A percentile compares a stretch with the other conserved stretches of the same genome.
Conservation (phyloP, 2,888 invertebrate species). For the Junonia oenone region DNA sequence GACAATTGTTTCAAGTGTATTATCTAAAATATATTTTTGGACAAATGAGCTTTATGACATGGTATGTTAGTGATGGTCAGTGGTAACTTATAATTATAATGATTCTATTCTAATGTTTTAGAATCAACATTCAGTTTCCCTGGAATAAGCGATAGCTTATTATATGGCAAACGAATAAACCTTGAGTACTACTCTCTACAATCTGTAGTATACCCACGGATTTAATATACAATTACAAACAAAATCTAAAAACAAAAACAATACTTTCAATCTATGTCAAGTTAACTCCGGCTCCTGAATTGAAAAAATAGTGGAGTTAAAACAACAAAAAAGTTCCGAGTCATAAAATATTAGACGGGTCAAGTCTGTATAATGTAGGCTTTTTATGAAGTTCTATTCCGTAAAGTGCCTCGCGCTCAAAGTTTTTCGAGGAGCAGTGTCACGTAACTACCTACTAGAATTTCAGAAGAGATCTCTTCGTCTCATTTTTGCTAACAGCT, state of each 20-base stretch:
- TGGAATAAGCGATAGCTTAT: too few relatives aligned
- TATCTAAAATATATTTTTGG: too few relatives aligned
- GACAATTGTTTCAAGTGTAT: not conserved
- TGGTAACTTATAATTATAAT: too few relatives aligned
- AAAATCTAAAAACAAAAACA: too few relatives aligned
- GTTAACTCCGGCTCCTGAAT: slow-evolving; percentile 7
- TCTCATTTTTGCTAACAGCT: slow-evolving; percentile 3
- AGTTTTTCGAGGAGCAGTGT: slow-evolving; percentile 11
- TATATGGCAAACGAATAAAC: too few relatives aligned
- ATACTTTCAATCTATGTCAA: slow-evolving; percentile 16
- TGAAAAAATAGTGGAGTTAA: slow-evolving; percentile 12
- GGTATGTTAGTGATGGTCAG: too few relatives aligned
- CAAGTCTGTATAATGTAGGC: slow-evolving; percentile 23
- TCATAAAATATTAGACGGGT: slow-evolving; percentile 14
- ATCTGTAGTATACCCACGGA: too few relatives aligned
- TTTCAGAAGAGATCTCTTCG: slow-evolving; percentile 10
- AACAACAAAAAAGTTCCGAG: slow-evolving; percentile 12
- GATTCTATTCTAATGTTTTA: too few relatives aligned
- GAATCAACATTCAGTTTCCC: too few relatives aligned
- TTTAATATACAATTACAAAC: slow-evolving; percentile 10
- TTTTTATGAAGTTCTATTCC: slow-evolving; percentile 13
- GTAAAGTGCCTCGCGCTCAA: not conserved
- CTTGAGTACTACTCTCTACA: too few relatives aligned
- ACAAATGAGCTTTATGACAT: too few relatives aligned
- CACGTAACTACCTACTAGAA: slow-evolving; percentile 11